Conservation (phyloP, 1,140 invertebrate species). For the Monochamus saltuarius region DNA sequence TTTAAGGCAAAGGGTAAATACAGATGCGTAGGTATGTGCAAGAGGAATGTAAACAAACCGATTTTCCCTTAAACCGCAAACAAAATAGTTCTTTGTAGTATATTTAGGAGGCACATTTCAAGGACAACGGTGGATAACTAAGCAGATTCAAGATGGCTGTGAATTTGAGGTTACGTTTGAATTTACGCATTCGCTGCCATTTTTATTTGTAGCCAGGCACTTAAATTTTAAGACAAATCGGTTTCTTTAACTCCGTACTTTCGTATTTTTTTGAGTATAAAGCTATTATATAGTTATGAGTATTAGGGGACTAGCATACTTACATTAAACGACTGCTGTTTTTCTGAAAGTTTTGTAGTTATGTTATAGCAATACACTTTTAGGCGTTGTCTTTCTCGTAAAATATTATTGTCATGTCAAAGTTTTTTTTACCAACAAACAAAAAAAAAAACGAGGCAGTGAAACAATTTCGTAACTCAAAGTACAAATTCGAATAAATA, state of each 20-base stretch:
- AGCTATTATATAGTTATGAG: conserved; percentile 12
- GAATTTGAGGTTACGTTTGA: too few relatives aligned
- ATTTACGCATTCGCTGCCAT: background rate
- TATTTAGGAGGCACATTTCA: too few relatives aligned
- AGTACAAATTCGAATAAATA: conserved; percentile 1
- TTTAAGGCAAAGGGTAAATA: conserved; percentile 17
- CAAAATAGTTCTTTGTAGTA: too few relatives aligned
- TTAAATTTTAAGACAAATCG: background rate
- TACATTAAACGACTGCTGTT: background rate
- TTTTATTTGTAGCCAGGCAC: background rate
- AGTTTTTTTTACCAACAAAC: conserved; percentile 1
- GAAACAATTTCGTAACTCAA: conserved; percentile 2
- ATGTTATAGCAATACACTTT: background rate
- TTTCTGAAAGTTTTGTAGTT: too few relatives aligned
- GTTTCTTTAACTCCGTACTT: background rate
- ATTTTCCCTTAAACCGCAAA: background rate
- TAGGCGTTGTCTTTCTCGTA: background rate
- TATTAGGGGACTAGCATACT: conserved; percentile 21
- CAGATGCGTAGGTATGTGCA: conserved; percentile 8
- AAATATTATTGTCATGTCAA: conserved; percentile 14
- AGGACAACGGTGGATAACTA: too few relatives aligned
- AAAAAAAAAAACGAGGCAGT: conserved; percentile 6
- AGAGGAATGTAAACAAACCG: background rate
- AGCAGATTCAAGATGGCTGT: too few relatives aligned
- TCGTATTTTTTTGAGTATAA: conserved; percentile 13